Base-by-base conservation (phyloP, 2,113 vertebrate genomes). In the Rhagologus leucostigma region DNA sequence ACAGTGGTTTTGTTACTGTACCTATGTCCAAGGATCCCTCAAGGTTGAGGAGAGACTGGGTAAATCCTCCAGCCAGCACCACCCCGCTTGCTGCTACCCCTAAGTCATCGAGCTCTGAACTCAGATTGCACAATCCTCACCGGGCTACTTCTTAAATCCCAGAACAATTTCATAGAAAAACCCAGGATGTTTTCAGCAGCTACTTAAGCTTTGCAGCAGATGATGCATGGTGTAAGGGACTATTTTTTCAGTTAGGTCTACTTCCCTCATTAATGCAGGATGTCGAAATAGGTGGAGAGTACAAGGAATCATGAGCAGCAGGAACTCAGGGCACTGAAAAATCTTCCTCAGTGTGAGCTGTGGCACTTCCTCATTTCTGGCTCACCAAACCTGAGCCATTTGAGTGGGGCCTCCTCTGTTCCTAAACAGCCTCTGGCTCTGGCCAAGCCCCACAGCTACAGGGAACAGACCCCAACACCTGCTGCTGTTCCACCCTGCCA, bases 41-140 rank as follows among this genome's bases (percentile, higher is more conserved):
- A 1, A 1, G 13, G 20, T 4, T 91, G 63, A 83, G 26, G 62
- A 56, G 64, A 69, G 32, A n/a, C 46, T 16, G 70, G 13, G 46
- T 73, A 93, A 87, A 82, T 39, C 35, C 29, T 46, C 6, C 37
- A 37, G 15, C 32, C 1, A 2, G 67, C 77, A 75, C 89, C 81
- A 71, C 73, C 77, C 77, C 29, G 11, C 35, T 67, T 17, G 44
- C 87, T n/a, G 46, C 79, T 65, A 11, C 35, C 16, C 29, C 35
- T 90, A 90, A 96, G 83, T 95, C 95, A 92, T 20, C 0, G 3
- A n/a, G 75, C 71, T 92, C 86, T 92, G 88, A 84, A 76, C 42
- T 77, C 10, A 1, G 75, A 59, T 96, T 95, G 76, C 90, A 90
- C 90, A 95, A 97, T 47, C 50, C 94, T 90, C 79, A 63, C 6